Conservation (phyloP, 2,113 vertebrate genomes). For the Penelope pileata region DNA sequence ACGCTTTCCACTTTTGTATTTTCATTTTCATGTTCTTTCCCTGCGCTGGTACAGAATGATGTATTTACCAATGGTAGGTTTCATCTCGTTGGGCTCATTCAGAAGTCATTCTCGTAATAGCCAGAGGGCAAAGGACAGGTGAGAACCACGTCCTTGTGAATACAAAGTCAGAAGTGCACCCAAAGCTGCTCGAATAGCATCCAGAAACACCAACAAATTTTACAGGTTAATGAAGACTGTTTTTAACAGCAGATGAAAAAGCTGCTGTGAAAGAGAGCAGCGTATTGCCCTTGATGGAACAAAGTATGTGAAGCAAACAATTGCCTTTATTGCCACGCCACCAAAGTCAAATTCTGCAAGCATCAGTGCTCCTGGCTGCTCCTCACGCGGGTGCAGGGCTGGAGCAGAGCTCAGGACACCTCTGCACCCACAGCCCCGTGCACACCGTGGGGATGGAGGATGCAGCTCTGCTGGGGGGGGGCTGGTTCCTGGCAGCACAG, state of each 20-base stretch:
- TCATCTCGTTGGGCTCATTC: neutral
- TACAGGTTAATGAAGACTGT: neutral
- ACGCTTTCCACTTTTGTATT: neutral
- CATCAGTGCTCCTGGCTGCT: fast-evolving
- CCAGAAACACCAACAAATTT: neutral
- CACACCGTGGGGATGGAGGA: fast-evolving
- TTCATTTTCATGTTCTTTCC: neutral
- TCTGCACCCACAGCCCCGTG: fast-evolving
- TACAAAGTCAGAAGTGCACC: neutral
- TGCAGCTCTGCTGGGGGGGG: fast-evolving
- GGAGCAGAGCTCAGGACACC: neutral
- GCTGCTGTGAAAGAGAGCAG: no score
- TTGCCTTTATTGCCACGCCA: neutral
- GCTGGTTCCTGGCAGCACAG: neutral
- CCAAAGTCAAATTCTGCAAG: neutral
- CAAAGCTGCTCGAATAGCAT: neutral
- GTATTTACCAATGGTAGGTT: neutral
- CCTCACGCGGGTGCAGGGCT: neutral
- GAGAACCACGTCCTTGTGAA: neutral
- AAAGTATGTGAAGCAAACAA: neutral
- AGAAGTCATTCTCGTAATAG: neutral
- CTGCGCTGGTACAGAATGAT: neutral
- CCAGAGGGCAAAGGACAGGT: neutral
- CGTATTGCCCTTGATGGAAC: neutral
- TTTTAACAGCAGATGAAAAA: neutral